Conservation (phyloP, 1,140 invertebrate species). For the Triops longicaudatus region DNA sequence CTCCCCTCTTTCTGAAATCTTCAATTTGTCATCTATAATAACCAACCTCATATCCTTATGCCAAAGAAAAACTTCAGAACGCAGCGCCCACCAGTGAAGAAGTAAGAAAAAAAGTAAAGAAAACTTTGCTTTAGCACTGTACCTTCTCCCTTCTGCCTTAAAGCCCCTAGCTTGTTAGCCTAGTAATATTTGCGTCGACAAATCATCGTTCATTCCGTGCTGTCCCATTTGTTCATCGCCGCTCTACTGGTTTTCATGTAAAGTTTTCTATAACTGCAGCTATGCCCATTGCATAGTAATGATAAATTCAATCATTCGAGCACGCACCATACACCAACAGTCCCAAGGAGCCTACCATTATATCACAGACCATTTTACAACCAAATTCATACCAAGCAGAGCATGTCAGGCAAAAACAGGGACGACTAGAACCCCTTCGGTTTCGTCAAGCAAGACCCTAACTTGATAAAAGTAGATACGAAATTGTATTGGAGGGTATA, state of each 20-base stretch:
- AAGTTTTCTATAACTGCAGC: neutral
- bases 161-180: neutral
- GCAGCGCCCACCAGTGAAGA: neutral
- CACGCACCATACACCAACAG: neutral
- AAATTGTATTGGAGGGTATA: neutral
- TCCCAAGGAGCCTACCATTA: neutral
- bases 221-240: neutral
- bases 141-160: neutral
- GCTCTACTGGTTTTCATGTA: neutral
- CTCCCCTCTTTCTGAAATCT: neutral
- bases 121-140: neutral
- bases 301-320: neutral
- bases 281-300: neutral
- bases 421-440: neutral
- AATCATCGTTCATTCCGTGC: neutral
- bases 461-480: neutral
- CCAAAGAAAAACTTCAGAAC: neutral
- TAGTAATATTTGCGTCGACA: neutral
- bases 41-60: neutral
- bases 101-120: neutral
- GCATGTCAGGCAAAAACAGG: neutral
- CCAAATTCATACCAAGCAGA: neutral
- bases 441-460: neutral
- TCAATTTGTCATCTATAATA: conserved; percentile 9
- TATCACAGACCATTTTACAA: neutral